phyloP scores from a whole-genome alignment of 2,888 invertebrate species.

The Cryptops parisi region DNA sequence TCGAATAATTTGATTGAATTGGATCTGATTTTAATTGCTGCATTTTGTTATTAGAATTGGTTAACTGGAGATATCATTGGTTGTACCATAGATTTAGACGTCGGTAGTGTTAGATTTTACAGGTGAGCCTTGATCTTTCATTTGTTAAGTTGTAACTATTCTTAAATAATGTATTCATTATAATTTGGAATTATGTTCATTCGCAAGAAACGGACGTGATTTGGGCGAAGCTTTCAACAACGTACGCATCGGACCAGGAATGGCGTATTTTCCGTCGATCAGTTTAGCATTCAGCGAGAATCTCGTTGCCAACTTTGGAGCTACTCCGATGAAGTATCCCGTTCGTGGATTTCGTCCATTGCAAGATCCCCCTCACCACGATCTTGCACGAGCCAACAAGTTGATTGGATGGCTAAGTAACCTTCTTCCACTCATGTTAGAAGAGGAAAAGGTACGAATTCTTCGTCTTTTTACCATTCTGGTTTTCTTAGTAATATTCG shows the following conservation, averaged over 20 bases:
- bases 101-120: conserved; percentile 49
- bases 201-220: conserved; percentile 53
- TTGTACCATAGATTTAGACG: conserved; percentile 56
- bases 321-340: conserved; percentile 49
- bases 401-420: conserved; percentile 38
- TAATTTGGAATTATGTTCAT: conserved; percentile 11
- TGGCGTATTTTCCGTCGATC: conserved; percentile 66
- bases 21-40: no score
- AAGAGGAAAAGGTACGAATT: conserved; percentile 8
- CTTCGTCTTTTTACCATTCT: no score
- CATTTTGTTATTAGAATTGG: no score
- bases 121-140: conserved; percentile 33
- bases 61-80: conserved; percentile 68
- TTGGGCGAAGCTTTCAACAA: conserved; percentile 57
- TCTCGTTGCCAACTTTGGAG: conserved; percentile 63
- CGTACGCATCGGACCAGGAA: conserved; percentile 52
- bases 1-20: no score
- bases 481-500: no score
- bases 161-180: conserved; percentile 6
- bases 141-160: neutral
- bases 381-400: conserved; percentile 31
- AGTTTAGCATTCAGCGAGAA: conserved; percentile 61
- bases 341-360: conserved; percentile 49
- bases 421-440: conserved; percentile 26
- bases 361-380: conserved; percentile 35